Base-by-base conservation (phyloP, 2,888 invertebrate species). In the Auanema sp. region DNA sequence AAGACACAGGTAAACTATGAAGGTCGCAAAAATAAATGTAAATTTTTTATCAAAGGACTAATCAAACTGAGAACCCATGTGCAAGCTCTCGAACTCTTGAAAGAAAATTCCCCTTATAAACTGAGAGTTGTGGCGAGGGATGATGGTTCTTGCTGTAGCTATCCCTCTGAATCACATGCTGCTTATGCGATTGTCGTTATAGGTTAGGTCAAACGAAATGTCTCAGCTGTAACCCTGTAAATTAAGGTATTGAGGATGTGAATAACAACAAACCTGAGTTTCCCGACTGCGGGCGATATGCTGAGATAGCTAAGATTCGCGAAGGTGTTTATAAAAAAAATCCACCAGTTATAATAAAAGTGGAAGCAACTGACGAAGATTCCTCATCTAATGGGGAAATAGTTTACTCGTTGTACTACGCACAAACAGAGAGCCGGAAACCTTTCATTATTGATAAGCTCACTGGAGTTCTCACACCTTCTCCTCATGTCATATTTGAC, bases 121-220 rank as follows among this genome's bases (percentile, higher is more conserved):
- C 86, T 98, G 64, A 97, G 96, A 84, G 94, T 98, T 10, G 94
- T 95, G 0, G 97, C 97, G 1, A 89, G 92, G 87, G 98, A 98
- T 84, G 97, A 98, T 84, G 97, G 97, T 0, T 91, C 92, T 1
- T 98, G 97, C 84, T 98, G 97, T 84, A 64, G 51, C 21, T 69
- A 66, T 43, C 54, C 66, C 10, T 65, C 65, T n/a, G 59, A 54
- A 5, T 52, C 53, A 0, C 80, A 83, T 61, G 58, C 68, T 8
- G 66, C 71, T 21, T 69, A 57, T 6, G 82, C 81, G 8, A 79
- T 67, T 0, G 75, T 82, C 14, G 55, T 76, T 8, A 73, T 82
- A 16, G 72, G 72, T 68, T 6, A 18, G 52, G 4, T 3, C 47
- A 47, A n/a, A n/a, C n/a, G n/a, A n/a, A n/a, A n/a, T n/a, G n/a